phyloP scores from a whole-genome alignment of 2,797 vertebrate genomes.

The Bovichtus diacanthus region DNA sequence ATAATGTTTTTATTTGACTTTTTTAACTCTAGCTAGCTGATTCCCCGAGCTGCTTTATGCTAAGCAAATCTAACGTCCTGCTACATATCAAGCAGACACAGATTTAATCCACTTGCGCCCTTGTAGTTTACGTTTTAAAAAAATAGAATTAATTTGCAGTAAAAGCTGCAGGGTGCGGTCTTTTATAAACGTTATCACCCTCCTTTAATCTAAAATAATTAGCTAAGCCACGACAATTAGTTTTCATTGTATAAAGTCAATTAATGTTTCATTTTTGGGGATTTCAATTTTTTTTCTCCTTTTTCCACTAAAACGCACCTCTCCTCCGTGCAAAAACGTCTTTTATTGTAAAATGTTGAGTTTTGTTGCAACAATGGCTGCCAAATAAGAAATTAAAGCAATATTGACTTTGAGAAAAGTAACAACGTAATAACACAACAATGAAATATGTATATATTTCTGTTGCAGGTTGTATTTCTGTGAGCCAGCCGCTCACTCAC shows the following conservation, averaged over 20 bases:
- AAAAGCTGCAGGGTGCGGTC: neutral
- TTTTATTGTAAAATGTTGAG: too few relatives aligned
- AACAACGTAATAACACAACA: neutral
- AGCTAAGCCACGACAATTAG: neutral
- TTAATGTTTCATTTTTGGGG: too few relatives aligned
- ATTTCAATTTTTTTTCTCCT: too few relatives aligned
- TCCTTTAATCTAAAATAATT: neutral
- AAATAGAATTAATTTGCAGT: too few relatives aligned
- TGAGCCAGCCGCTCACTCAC: neutral
- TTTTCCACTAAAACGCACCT: too few relatives aligned
- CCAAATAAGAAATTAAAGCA: neutral
- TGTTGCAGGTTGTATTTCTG: slow-evolving; percentile 13
- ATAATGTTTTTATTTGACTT: too few relatives aligned
- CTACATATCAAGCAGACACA: neutral
- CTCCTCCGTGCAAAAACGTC: too few relatives aligned
- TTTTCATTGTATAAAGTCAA: neutral
- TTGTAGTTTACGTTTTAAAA: neutral
- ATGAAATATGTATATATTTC: too few relatives aligned
- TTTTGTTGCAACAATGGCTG: neutral
- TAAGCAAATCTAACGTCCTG: too few relatives aligned
- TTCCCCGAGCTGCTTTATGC: neutral
- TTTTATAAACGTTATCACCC: neutral
- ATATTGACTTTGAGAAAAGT: neutral
- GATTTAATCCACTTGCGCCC: neutral
- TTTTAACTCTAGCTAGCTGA: neutral